These are phyloP conservation scores for Phortica magna DNA, from an alignment of 2,888 invertebrate genomes.

Conservation along the genomic window DNA sequence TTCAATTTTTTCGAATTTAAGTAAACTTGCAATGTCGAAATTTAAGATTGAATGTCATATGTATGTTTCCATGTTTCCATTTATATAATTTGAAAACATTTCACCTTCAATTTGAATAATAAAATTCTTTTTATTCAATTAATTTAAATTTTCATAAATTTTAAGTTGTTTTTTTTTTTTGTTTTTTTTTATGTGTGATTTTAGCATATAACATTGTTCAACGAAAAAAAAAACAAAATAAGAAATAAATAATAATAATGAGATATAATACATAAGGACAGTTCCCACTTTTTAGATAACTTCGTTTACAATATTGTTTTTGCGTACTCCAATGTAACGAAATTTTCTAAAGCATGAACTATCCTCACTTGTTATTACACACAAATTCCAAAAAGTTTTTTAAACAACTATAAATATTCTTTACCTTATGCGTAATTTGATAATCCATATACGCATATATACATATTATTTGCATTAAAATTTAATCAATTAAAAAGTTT, in stretches of 20 bases:
- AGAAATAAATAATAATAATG: slow-evolving; percentile 49
- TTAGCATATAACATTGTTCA: slow-evolving; percentile 70
- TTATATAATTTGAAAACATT: too few species aligned
- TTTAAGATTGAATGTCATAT: too few species aligned
- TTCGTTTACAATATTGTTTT: slow-evolving; percentile 49
- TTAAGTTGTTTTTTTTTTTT: neutral
- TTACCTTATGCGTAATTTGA: slow-evolving; percentile 52
- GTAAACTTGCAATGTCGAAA: too few species aligned
- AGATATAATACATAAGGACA: slow-evolving; percentile 60
- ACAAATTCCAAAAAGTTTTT: slow-evolving; percentile 55
- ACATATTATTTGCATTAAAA: slow-evolving; percentile 59
- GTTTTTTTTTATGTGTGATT: slow-evolving; percentile 9
- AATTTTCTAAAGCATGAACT: slow-evolving; percentile 44
- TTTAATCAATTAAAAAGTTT: slow-evolving; percentile 68
- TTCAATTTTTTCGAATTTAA: too few species aligned
- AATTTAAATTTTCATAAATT: slow-evolving; percentile 4
- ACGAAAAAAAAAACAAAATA: slow-evolving; percentile 63
- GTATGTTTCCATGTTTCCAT: too few species aligned
- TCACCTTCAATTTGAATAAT: neutral
- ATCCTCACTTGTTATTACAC: too few species aligned
- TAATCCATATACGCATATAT: slow-evolving; percentile 47
- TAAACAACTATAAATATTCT: slow-evolving; percentile 60
- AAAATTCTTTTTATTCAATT: slow-evolving; percentile 26
- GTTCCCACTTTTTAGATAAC: slow-evolving; percentile 55
- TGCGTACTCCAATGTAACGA: slow-evolving; percentile 45